Evolutionary conservation across 1,140 invertebrate species (phyloP), one percentile per base, ranked within the genome.

Genomic region (Zelostemma sp.): DNA sequence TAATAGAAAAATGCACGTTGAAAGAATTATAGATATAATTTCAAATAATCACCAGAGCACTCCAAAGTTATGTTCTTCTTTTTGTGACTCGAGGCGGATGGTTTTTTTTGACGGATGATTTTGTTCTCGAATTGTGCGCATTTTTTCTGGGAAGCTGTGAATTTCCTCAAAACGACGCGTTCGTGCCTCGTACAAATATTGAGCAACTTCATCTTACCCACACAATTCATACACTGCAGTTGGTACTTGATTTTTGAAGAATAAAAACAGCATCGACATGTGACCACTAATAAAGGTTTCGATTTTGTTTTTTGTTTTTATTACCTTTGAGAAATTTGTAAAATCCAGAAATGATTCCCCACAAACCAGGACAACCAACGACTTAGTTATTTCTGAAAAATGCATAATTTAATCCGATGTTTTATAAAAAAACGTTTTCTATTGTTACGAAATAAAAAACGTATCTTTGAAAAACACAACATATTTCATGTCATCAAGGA

Each of bases 11-110:
- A 40, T 11, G 28, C 11, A 31, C 28, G 11, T 40, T 12, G 35
- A 40, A 41, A 54, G 14, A 54, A 21, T 14, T 6, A 45, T 40
- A 1, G 1, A 49, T 15, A 53, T 53, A 53, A 47, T 48, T 40
- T 4, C 1, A 40, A 40, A 40, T 19, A 31, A 15, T 59, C 31
- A 46, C 50, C 59, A 9, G 28, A 47, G 0, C 6, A 5, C 38
- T 57, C 51, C 51, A 47, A 64, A 53, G 61, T 64, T 64, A 64
- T 49, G 18, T 38, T 17, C 18, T 64, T 40, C 17, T 41, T 51
- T 33, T 55, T 5, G 14, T 6, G 16, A 12, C 9, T 48, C 12
- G 4, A 17, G 9, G 1, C 2, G 1, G n/a, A 11, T 35, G 49
- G n/a, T 9, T 38, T 46, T 33, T 25, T 18, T 21, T 47, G 11